phyloP scores from a whole-genome alignment of 2,888 invertebrate species.

The Stictocephala bisonia region DNA sequence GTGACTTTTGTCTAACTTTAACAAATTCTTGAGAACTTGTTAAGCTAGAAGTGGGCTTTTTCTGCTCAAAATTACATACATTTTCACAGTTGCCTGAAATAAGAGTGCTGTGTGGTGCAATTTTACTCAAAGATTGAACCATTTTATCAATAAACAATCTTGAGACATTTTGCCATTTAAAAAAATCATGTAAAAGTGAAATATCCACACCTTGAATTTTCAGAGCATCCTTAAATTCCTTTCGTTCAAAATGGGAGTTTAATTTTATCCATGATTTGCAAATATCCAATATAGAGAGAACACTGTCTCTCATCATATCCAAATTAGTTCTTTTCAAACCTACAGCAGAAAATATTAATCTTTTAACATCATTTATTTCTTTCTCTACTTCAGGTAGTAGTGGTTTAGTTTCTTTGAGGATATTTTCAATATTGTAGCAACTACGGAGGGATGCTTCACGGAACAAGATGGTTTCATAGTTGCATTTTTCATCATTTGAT shows the following conservation, averaged over 20 bases:
- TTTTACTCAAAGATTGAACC: background rate
- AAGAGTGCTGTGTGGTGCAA: too few species aligned
- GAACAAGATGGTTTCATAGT: conserved; percentile 34
- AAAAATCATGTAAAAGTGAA: conserved; percentile 11
- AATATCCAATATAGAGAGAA: conserved; percentile 16
- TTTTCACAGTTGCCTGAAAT: too few species aligned
- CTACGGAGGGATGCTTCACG: conserved; percentile 7
- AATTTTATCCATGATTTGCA: conserved; percentile 30
- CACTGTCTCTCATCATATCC: conserved; percentile 6
- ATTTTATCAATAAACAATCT: conserved; percentile 34
- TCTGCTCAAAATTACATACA: too few species aligned
- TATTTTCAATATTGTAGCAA: conserved; percentile 27
- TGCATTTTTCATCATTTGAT: too few species aligned
- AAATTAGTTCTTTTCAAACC: background rate
- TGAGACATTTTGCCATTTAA: conserved; percentile 26
- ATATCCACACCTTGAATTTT: conserved; percentile 9
- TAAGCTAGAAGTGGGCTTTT: too few species aligned
- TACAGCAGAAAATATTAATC: conserved; percentile 34
- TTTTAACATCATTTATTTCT: conserved; percentile 4
- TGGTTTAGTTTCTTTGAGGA: background rate
- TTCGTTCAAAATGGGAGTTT: conserved; percentile 19
- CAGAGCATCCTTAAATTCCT: conserved; percentile 14
- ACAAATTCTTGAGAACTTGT: too few species aligned
- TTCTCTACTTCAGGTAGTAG: conserved; percentile 6
- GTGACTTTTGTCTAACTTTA: too few species aligned